These are phyloP conservation scores for Siniperca knerii DNA, from an alignment of 2,113 vertebrate species.

Conservation along the genomic window DNA sequence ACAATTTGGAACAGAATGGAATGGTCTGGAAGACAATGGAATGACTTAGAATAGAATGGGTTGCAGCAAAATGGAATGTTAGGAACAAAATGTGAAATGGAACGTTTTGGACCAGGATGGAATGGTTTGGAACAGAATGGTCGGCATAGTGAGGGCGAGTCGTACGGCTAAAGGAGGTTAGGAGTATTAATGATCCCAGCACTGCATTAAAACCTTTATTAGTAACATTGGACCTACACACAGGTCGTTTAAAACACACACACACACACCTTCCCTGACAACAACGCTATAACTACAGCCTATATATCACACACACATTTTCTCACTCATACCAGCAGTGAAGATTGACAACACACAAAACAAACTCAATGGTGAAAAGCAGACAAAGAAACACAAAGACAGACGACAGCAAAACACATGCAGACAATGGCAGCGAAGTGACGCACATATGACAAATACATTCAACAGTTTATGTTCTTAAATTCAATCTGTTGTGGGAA, in stretches of 20 bases:
- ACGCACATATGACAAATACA: conserved; percentile 43
- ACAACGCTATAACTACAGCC: conserved; percentile 6
- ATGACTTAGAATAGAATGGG: not conserved
- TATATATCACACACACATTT: not conserved
- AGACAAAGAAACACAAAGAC: conserved; percentile 32
- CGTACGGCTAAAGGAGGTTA: conserved; percentile 49
- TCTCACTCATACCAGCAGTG: conserved; percentile 30
- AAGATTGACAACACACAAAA: conserved; percentile 19
- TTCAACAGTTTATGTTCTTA: conserved; percentile 23
- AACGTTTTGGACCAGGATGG: conserved; percentile 20
- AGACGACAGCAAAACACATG: conserved; percentile 39
- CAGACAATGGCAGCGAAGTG: conserved; percentile 48
- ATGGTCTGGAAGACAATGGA: not conserved
- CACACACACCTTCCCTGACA: not conserved
- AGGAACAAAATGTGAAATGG: not conserved
- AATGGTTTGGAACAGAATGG: conserved; percentile 56
- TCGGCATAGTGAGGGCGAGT: conserved; percentile 56
- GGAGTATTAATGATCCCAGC: conserved; percentile 58
- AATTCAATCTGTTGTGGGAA: conserved; percentile 19
- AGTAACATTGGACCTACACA: conserved; percentile 62
- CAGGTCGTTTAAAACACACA: conserved; percentile 28
- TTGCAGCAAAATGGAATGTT: not conserved
- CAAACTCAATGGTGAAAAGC: conserved; percentile 21
- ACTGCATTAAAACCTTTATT: conserved; percentile 64
- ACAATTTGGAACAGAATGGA: not conserved